These are phyloP conservation scores for Prunella himalayana DNA, from an alignment of 2,113 vertebrate species.

Conservation along the genomic window DNA sequence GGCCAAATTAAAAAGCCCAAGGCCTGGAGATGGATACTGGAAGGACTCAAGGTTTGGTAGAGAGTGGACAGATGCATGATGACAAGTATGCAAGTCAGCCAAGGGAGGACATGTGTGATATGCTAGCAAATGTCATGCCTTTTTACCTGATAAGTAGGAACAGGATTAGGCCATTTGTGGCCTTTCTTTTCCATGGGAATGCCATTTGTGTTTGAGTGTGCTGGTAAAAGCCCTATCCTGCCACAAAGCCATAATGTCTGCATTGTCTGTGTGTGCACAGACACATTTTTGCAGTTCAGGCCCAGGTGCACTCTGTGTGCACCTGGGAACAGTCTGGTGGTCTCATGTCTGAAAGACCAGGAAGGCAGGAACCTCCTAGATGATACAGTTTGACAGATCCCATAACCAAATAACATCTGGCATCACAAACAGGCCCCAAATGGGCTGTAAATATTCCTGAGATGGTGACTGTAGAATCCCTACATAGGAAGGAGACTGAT, in stretches of 20 bases:
- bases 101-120: accelerated
- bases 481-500: neutral
- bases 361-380: neutral
- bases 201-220: neutral
- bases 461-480: neutral
- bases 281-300: neutral
- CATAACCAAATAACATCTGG: neutral
- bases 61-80: neutral
- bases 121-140: neutral
- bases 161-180: neutral
- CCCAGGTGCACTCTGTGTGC: neutral
- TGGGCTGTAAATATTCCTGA: neutral
- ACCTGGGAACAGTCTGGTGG: neutral
- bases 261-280: neutral
- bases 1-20: neutral
- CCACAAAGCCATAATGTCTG: neutral
- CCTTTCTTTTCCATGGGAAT: neutral
- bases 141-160: neutral
- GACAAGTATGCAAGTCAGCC: neutral
- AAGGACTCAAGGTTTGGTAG: neutral
- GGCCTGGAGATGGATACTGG: neutral
- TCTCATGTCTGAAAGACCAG: neutral
- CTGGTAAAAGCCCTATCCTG: neutral
- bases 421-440: neutral
- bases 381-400: neutral